phyloP scores from a whole-genome alignment of 2,888 invertebrate species.

The Macaria notata region DNA sequence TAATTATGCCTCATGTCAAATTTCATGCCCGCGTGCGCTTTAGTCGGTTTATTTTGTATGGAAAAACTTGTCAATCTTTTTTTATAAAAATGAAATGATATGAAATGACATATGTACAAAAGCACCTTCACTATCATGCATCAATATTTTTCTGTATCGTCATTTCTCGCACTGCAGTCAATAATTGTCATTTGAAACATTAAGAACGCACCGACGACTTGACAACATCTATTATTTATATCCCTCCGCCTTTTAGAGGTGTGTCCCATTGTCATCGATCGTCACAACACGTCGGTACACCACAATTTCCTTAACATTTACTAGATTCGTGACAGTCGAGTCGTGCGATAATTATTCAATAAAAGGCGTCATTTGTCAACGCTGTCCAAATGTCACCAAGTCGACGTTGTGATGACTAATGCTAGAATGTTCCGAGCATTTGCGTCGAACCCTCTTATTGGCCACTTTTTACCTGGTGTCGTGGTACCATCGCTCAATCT shows the following conservation, averaged over 20 bases:
- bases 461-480: constrained; percentile 74
- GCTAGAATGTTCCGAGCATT: constrained; percentile 69
- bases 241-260: constrained; percentile 13
- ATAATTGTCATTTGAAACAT: too few species aligned
- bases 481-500: constrained; percentile 68
- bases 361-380: constrained; percentile 75
- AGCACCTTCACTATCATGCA: too few species aligned
- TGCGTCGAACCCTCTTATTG: constrained; percentile 68
- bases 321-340: constrained; percentile 52
- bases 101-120: too few species aligned
- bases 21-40: too few species aligned
- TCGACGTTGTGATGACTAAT: constrained; percentile 75
- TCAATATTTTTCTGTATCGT: too few species aligned
- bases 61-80: too few species aligned
- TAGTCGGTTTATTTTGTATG: too few species aligned
- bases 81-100: too few species aligned
- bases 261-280: constrained; percentile 26
- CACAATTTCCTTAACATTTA: constrained; percentile 50
- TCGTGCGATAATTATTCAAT: constrained; percentile 74
- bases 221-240: too few species aligned
- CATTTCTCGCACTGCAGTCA: too few species aligned
- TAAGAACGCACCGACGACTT: too few species aligned
- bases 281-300: constrained; percentile 32
- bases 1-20: too few species aligned
- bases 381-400: constrained; percentile 73